Evolutionary conservation across 2,113 vertebrate species (phyloP), one percentile per base, ranked within the genome.

Genomic region (Cichladusa arquata): DNA sequence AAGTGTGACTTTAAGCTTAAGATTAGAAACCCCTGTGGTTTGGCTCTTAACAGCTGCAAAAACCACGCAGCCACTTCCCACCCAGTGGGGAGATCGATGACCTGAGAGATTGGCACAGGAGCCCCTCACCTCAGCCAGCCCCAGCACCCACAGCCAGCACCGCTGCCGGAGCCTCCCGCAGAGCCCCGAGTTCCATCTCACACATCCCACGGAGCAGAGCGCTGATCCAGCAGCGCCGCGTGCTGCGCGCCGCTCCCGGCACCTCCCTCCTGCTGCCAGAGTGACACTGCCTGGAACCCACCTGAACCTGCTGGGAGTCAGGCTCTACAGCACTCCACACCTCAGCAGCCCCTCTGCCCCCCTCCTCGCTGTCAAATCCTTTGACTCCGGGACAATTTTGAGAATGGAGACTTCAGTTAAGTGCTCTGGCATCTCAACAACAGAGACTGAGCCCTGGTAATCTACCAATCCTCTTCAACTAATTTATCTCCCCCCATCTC

Each of bases 401-500:
- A 13, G 4, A 40, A 16, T 0, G 1, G 3, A 53, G 47, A 61
- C 19, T 90, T 98, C 98, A 80, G 98, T 98, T 74, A 98, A 98
- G 5, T 1, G 1, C n/a, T 74, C 2, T 25, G 12, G 4, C 2
- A 0, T n/a, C 51, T 40, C 62, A 36, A 6, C 38, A 51, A 25
- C 11, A 47, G 11, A 54, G 24, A 69, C 26, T 11, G 9, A 79
- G 42, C 28, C 48, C 23, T 29, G 5, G 22, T 31, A 26, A 8
- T 10, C 87, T 36, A 36, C 28, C 65, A 24, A 9, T 26, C 34
- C 22, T 24, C 20, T 64, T 51, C 60, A 67, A 58, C 6, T 29
- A 16, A 31, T 51, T 81, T 22, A 60, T 19, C 34, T 56, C 23
- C 22, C 22, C 15, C 3, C 1, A 2, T 40, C 38, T 82, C 45